Conservation (phyloP, 2,888 invertebrate genomes). For the Himalopsyche japonica region DNA sequence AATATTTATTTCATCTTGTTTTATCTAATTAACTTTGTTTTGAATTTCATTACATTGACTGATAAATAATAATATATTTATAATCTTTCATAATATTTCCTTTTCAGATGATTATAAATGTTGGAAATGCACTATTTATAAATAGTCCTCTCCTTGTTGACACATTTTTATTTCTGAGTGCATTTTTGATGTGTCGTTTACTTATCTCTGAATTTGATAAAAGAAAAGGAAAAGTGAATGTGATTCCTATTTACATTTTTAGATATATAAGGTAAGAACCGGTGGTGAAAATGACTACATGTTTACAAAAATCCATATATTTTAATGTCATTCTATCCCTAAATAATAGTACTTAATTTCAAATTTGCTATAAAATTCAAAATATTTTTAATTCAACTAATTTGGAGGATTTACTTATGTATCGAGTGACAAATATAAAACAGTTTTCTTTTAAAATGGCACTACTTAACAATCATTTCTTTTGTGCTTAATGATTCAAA, state of each 20-base stretch:
- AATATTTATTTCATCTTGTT: too few species aligned
- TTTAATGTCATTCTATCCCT: too few species aligned
- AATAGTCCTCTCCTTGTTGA: constrained; percentile 75
- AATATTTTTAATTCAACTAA: too few species aligned
- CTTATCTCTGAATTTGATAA: constrained; percentile 69
- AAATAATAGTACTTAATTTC: too few species aligned
- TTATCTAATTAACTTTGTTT: too few species aligned
- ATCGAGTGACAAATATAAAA: too few species aligned
- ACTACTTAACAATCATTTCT: not conserved
- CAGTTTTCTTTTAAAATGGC: not conserved
- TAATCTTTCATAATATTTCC: not conserved
- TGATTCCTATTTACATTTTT: constrained; percentile 64
- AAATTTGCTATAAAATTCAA: too few species aligned
- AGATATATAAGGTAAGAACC: constrained; percentile 67
- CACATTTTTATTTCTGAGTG: constrained; percentile 71
- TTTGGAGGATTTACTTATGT: too few species aligned
- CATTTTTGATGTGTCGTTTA: constrained; percentile 71
- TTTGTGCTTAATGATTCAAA: not conserved
- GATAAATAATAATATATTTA: not conserved
- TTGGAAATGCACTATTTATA: constrained; percentile 64
- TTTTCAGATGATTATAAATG: constrained; percentile 60
- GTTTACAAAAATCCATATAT: too few species aligned
- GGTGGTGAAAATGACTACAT: not conserved
- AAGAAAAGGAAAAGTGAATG: constrained; percentile 65
- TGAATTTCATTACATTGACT: too few species aligned